Evolutionary conservation across 1,140 invertebrate species (phyloP), one percentile per base, ranked within the genome.

Genomic region (Neodiprion virginianus): DNA sequence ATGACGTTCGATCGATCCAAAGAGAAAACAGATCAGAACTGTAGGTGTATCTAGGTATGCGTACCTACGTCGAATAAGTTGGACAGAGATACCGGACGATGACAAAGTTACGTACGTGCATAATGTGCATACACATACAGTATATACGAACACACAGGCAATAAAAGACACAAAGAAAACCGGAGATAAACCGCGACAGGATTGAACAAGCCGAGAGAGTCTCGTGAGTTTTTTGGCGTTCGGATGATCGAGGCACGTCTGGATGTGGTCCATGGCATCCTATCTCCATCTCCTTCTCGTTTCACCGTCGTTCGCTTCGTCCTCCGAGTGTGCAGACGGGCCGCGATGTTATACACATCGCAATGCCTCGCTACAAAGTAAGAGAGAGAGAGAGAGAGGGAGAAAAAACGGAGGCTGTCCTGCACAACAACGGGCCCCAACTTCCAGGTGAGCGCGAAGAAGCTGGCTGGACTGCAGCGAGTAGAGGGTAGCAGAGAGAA

Each of bases 331-430:
- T 61, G 53, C 53, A 61, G 53, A 40, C 28, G 5, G 28, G 28
- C 28, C 28, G 28, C 28, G 71, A 53, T 67, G 71, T 71, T 67
- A 72, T 68, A 72, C 47, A 71, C 71, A 73, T 70, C 67, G 53
- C 61, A 80, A 71, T 77, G 74, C 66, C 75, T 48, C 47, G 67
- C 66, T 17, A 66, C 67, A 67, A 73, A 75, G 73, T 71, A 70
- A 74, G 69, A 53, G 53, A 74, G 68, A 71, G 69, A 78, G 75
- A 74, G 53, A 68, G 48, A 71, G 70, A 76, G 75, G 75, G 71
- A 78, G 21, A 74, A 50, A 75, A 76, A 49, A 48, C 70, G 68
- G 65, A 49, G 74, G 28, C 28, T 40, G 28, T 40, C 28, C 28
- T 40, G 61, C 49, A 71, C 23, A 72, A 70, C 40, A 47, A 40